phyloP scores from a whole-genome alignment of 2,888 invertebrate species.

The Callosobruchus maculatus region DNA sequence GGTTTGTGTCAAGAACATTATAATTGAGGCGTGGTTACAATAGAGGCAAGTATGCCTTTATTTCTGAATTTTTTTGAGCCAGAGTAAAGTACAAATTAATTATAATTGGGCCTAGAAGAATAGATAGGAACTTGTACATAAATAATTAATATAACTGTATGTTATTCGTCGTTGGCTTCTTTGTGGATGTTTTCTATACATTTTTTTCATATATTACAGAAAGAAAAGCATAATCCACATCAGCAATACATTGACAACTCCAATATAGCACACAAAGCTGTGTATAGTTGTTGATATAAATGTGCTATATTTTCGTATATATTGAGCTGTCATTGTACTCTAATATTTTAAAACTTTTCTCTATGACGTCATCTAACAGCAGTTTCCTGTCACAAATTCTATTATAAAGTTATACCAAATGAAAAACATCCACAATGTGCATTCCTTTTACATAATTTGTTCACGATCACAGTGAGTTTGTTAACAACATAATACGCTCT shows the following conservation, averaged over 20 bases:
- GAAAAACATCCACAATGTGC: background rate
- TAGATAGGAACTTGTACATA: background rate
- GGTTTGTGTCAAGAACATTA: conserved; percentile 36
- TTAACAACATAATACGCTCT: background rate
- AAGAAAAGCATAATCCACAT: no score
- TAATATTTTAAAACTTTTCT: no score
- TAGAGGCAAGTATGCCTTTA: background rate
- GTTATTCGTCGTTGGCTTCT: no score
- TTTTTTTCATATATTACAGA: no score
- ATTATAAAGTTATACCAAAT: no score
- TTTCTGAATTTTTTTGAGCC: background rate
- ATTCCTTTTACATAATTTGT: background rate
- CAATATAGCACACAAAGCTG: background rate
- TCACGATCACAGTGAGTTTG: background rate
- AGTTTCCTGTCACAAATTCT: no score
- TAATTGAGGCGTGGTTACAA: background rate
- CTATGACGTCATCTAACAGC: no score
- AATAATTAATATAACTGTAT: background rate
- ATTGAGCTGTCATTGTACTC: background rate
- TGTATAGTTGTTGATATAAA: background rate
- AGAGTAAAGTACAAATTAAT: background rate
- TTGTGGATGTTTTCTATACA: no score
- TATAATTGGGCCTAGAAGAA: background rate
- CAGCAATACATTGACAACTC: background rate
- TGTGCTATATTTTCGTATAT: background rate